A percentile compares a stretch with the other conserved stretches of the same genome.
These are phyloP conservation scores for Eumaeus atala DNA, from an alignment of 1,140 invertebrate species.

Conservation along the genomic window DNA sequence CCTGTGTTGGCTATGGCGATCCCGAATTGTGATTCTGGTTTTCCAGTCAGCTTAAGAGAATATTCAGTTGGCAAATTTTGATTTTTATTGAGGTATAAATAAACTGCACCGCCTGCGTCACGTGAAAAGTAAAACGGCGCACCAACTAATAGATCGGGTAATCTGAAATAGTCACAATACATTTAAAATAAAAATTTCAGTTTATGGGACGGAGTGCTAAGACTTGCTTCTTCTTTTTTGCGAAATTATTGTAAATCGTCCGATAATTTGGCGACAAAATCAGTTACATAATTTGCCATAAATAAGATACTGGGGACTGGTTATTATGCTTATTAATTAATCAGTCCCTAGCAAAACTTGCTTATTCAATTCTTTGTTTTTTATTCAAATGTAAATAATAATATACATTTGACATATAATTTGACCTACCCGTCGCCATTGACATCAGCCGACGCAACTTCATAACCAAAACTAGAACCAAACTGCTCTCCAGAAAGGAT, in stretches of 20 bases:
- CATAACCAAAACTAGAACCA: slow-evolving; percentile 92
- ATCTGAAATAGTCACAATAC: slow-evolving; percentile 68
- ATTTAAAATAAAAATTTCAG: slow-evolving; percentile 3
- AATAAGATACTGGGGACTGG: too few species aligned
- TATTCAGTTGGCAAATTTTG: slow-evolving; percentile 68
- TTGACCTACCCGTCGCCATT: slow-evolving; percentile 86
- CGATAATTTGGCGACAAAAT: background rate
- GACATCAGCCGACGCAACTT: slow-evolving; percentile 87
- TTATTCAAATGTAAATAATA: too few species aligned
- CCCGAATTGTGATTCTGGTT: slow-evolving; percentile 88
- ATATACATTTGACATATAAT: slow-evolving; percentile 17
- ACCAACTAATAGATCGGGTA: slow-evolving; percentile 90
- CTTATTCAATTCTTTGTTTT: too few species aligned
- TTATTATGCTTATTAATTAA: too few species aligned
- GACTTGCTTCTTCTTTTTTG: too few species aligned
- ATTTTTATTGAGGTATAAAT: slow-evolving; percentile 85
- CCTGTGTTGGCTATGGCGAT: slow-evolving; percentile 89
- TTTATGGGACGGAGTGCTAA: too few species aligned
- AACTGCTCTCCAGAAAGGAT: slow-evolving; percentile 89
- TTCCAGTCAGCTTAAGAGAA: slow-evolving; percentile 80
- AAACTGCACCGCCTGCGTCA: slow-evolving; percentile 90
- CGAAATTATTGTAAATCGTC: too few species aligned
- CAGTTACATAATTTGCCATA: too few species aligned
- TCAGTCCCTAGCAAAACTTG: too few species aligned
- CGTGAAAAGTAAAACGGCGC: slow-evolving; percentile 93